Percentiles rank a stretch among this genome's conserved stretches.
These are phyloP conservation scores for Ammospiza nelsoni DNA, from an alignment of 2,113 vertebrate genomes.

Conservation along the genomic window DNA sequence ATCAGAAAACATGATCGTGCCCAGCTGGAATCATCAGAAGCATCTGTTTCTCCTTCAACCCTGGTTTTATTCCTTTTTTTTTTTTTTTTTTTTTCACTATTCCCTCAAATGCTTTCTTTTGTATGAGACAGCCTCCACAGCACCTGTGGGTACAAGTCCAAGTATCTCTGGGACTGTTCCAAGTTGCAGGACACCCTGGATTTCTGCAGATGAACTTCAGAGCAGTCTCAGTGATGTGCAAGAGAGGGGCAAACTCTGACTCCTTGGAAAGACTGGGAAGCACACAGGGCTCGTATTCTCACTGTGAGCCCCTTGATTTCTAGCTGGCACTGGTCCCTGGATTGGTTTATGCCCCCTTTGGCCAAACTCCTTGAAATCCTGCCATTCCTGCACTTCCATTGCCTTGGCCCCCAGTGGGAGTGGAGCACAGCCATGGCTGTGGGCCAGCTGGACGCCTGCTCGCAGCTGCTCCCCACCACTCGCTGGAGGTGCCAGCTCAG, in stretches of 20 bases:
- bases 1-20: background rate
- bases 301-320: background rate
- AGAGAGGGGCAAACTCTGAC: background rate
- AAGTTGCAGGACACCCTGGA: background rate
- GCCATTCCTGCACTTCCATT: background rate
- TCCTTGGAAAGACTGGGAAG: background rate
- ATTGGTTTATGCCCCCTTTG: background rate
- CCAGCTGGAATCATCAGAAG: background rate
- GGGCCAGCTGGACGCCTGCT: background rate
- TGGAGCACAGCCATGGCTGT: background rate
- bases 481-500: background rate
- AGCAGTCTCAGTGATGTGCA: background rate
- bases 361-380: constrained; percentile 26
- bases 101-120: background rate
- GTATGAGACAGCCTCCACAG: background rate
- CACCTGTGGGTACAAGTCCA: background rate
- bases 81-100: accelerated
- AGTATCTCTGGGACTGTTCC: background rate
- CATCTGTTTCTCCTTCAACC: background rate
- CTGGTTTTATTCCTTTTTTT: background rate
- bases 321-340: background rate
- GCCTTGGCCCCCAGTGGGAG: background rate
- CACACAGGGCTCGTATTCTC: accelerated
- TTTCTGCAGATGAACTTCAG: background rate
- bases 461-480: background rate